These are phyloP conservation scores for Epizoanthus stellaris DNA, from an alignment of 92 coral and sea anemone species.

Conservation along the genomic window DNA sequence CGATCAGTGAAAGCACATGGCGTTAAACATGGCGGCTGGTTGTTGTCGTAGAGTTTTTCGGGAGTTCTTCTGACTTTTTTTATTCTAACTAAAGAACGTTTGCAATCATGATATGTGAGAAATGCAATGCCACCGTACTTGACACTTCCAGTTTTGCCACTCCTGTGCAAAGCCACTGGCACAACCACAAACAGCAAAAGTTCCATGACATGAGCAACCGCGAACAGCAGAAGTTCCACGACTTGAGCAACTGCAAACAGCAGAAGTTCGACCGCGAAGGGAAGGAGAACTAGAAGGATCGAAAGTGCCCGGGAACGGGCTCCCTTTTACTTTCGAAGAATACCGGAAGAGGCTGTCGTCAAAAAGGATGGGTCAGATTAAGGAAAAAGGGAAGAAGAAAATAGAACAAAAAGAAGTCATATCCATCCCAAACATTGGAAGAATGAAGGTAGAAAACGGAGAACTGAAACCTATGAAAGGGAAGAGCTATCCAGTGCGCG, in stretches of 20 bases:
- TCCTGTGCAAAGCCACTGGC: too few species aligned
- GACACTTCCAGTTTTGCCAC: too few species aligned
- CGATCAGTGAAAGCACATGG: too few species aligned
- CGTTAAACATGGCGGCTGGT: too few species aligned
- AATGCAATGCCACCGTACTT: too few species aligned
- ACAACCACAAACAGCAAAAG: neutral
- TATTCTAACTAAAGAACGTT: too few species aligned
- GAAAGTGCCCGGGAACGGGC: too few species aligned
- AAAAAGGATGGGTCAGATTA: neutral
- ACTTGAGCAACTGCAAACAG: too few species aligned
- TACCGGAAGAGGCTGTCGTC: neutral
- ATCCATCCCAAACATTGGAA: conserved; percentile 5
- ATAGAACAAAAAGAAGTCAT: neutral
- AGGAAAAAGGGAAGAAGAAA: conserved; percentile 25
- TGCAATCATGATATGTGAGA: too few species aligned
- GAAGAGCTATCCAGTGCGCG: conserved; percentile 26
- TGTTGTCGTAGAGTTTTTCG: too few species aligned
- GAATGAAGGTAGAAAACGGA: conserved; percentile 14
- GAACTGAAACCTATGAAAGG: conserved; percentile 32
- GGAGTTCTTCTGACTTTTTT: too few species aligned
- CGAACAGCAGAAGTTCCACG: too few species aligned
- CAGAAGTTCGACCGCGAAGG: neutral
- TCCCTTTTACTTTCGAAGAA: neutral
- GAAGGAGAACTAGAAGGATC: neutral
- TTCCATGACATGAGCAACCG: neutral